A percentile compares a stretch with the other conserved stretches of the same genome.
Evolutionary conservation across 2,888 invertebrate genomes (phyloP).

Genomic region (Dryocosmus kuriphilus): DNA sequence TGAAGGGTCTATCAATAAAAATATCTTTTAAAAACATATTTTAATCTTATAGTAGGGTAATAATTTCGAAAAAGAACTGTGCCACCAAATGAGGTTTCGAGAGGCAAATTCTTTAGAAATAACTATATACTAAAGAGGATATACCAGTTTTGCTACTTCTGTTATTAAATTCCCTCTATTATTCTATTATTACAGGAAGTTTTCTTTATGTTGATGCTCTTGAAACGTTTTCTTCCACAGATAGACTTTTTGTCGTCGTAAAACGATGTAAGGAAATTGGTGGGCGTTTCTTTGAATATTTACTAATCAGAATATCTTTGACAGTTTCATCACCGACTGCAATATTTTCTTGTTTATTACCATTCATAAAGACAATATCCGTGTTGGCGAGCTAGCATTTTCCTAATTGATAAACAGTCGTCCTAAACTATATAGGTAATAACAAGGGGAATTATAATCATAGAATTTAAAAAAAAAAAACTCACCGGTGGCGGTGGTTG

Average conservation of each 20-base stretch:
- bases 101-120: neutral
- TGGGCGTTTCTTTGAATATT: constrained; percentile 36
- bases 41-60: no score
- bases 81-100: neutral
- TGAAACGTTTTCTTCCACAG: constrained; percentile 30
- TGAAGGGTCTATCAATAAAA: neutral
- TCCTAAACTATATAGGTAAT: neutral
- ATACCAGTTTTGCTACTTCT: constrained; percentile 25
- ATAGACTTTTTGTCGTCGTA: constrained; percentile 19
- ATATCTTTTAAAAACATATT: no score
- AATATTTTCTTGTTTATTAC: constrained; percentile 28
- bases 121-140: neutral
- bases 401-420: neutral
- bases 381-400: neutral
- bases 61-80: neutral
- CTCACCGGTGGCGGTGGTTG: constrained; percentile 69
- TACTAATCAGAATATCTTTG: constrained; percentile 24
- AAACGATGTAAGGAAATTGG: constrained; percentile 29
- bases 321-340: constrained; percentile 12
- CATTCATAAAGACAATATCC: constrained; percentile 33
- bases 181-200: constrained; percentile 31
- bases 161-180: constrained; percentile 27
- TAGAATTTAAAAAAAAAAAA: constrained; percentile 28
- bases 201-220: constrained; percentile 30
- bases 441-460: neutral